phyloP scores from a whole-genome alignment of 2,888 invertebrate genomes.

The Dryocosmus kuriphilus region DNA sequence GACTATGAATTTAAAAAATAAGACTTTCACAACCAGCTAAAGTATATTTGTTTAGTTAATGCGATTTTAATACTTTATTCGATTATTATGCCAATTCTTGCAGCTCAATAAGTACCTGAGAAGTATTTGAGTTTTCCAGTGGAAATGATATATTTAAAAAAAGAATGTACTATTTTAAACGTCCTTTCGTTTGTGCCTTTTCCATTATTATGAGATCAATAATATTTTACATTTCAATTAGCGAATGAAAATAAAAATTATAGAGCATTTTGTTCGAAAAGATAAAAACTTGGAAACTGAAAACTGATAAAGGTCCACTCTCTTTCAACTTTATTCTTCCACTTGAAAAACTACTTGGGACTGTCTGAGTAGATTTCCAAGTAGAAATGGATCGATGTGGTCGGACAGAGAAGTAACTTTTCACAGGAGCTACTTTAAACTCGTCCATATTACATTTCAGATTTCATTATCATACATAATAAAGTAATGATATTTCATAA shows the following conservation, averaged over 20 bases:
- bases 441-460: neutral
- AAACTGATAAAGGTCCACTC: slow-evolving; percentile 5
- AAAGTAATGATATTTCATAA: too few relatives aligned
- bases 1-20: too few relatives aligned
- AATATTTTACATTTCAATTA: neutral
- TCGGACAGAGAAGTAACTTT: neutral
- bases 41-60: too few relatives aligned
- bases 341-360: slow-evolving; percentile 14
- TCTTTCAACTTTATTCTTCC: neutral
- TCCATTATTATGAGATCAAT: neutral
- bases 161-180: too few relatives aligned
- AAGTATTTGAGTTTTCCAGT: too few relatives aligned
- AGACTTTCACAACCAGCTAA: too few relatives aligned
- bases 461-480: neutral
- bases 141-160: too few relatives aligned
- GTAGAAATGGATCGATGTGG: neutral
- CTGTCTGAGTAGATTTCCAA: neutral
- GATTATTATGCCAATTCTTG: too few relatives aligned
- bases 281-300: neutral
- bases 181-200: neutral
- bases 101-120: too few relatives aligned
- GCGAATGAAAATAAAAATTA: neutral
- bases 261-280: neutral
- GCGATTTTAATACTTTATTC: too few relatives aligned
- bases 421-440: neutral